Evolutionary conservation across 2,797 vertebrate genomes (phyloP), one percentile per base, ranked within the genome.

Genomic region (Etheostoma nigrum): DNA sequence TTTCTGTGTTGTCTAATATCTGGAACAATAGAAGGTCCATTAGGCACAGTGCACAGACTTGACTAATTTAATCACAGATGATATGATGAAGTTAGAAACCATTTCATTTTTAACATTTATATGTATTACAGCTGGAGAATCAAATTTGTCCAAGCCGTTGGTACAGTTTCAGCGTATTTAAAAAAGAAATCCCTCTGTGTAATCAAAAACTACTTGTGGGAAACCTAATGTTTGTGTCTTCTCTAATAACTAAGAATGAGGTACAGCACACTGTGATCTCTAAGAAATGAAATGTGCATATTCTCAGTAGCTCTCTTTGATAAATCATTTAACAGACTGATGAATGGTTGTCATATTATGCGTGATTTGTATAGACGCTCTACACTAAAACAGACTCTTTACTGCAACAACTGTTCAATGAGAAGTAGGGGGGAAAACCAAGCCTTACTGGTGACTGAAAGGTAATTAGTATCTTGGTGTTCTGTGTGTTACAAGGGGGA

Each of bases 281-380:
- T 11, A 47, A 55, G 76, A 18, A 4, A 16, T 70, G 52, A 21
- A 27, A 87, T 87, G 74, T 74, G 79, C 87, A 85, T 88, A 79
- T 75, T 78, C 71, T 63, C 75, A 71, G 58, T 52, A n/a, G 63
- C 76, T 70, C 48, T 44, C 70, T 82, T 71, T 81, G 64, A 79
- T 82, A 74, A 87, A 87, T 83, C 67, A 70, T 88, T 86, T 74
- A 88, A 88, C 89, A 90, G 67, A 77, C 57, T 79, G 85, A 88
- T 90, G 84, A 89, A 87, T 81, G 74, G 60, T 49, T 87, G 83
- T 88, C 76, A 87, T 48, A 73, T 67, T 55, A 42, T 12, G 67
- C 14, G 3, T 67, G 53, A 89, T 89, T 81, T 89, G 64, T 82
- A 75, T 54, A 76, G 83, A 66, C 42, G n/a, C 72, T 73, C 45